Evolutionary conservation across 2,113 vertebrate species (phyloP).

Genomic region (Bostrychus sinensis): DNA sequence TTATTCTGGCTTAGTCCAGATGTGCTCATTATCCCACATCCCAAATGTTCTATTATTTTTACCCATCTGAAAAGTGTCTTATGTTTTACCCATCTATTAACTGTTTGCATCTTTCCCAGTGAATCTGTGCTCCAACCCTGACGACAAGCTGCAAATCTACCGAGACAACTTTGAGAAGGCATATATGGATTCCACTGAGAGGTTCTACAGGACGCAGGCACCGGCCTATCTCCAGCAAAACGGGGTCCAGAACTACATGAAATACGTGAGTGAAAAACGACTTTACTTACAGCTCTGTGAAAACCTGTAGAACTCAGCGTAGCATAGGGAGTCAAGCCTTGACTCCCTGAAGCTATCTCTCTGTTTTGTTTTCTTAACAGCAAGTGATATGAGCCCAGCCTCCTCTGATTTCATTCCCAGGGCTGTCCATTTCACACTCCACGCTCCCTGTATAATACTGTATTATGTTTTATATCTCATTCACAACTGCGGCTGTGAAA

Average conservation of each 20-base stretch:
- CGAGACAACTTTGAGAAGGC: constrained; percentile 99
- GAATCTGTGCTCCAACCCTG: constrained; percentile 98
- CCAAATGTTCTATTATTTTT: no score
- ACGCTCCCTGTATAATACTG: not conserved
- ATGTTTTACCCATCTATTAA: not conserved
- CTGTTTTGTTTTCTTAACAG: not conserved
- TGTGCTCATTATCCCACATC: no score
- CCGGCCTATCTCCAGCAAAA: constrained; percentile 98
- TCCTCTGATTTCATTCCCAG: not conserved
- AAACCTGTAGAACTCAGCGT: not conserved
- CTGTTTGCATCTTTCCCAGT: constrained; percentile 74
- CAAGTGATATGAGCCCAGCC: not conserved
- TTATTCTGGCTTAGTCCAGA: no score
- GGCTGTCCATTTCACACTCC: not conserved
- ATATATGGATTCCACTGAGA: constrained; percentile 97
- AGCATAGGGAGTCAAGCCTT: no score
- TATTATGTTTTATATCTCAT: not conserved
- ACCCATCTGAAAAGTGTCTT: no score
- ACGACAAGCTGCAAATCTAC: constrained; percentile 99
- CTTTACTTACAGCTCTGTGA: not conserved
- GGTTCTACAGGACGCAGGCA: constrained; percentile 98
- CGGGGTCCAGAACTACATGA: constrained; percentile 99
- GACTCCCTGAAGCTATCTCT: no score
- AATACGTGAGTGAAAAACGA: constrained; percentile 89
- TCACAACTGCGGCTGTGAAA: not conserved